Base-by-base conservation (phyloP, 2,888 invertebrate genomes). In the Andricus quercusramuli region DNA sequence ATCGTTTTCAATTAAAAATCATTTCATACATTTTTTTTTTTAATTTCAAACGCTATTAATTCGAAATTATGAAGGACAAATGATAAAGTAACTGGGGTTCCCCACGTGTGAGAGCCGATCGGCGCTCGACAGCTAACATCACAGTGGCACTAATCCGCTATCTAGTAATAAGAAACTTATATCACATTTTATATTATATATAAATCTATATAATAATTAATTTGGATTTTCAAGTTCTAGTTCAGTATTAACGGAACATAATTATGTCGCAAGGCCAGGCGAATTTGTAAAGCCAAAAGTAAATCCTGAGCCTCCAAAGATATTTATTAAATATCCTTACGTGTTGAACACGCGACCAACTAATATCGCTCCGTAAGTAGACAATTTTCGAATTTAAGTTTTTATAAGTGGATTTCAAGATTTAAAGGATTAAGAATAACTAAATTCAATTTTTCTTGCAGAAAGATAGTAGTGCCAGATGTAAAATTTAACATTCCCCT, bases 321-420 rank as follows among this genome's bases (percentile, higher is more conserved):
- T 74, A 32, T 74, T 74, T n/a, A 74, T 74, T n/a, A 51, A 74
- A 32, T 74, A 51, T 32, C 70, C 70, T 13, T 74, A 74, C n/a
- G 29, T 51, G 1, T 74, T 74, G 2, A 74, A 56, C 29, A 74
- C 32, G n/a, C 70, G 11, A 51, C 70, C 70, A 29, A 20, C 20
- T 29, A 74, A 51, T 56, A 74, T 74, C 29, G 11, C 51, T 20
- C 51, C 70, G 70, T 74, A 47, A 25, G 70, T 51, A 51, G 22
- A n/a, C 25, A 22, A 5, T 25, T 32, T 32, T 6, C 11, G 13
- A 8, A 47, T 74, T 32, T 74, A 11, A 1, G 29, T 25, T 25
- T 32, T 41, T 66, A 17, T 41, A 37, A 20, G 15, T 66, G 20
- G 13, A 44, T 68, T 15, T 44, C 22, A 67, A 25, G 5, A 13